phyloP scores from a whole-genome alignment of 2,113 vertebrate species.

The Hippotragus niger region DNA sequence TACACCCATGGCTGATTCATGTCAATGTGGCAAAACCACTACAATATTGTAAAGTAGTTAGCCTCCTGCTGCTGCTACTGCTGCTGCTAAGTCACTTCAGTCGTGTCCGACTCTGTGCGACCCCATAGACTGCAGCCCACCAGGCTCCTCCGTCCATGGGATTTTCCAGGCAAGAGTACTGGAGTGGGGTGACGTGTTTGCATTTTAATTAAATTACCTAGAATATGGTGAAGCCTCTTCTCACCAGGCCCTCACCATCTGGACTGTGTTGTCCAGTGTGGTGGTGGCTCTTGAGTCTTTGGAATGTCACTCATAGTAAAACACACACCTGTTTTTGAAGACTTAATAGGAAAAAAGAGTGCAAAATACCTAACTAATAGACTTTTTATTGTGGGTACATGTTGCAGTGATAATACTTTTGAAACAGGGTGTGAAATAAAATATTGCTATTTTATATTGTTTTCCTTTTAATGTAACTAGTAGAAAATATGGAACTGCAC shows the following conservation, averaged over 20 bases:
- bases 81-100: too few relatives aligned
- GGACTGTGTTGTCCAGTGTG: not conserved
- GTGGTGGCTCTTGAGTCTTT: not conserved
- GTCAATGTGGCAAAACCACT: not conserved
- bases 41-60: not conserved
- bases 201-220: not conserved
- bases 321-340: not conserved
- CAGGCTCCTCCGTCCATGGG: too few relatives aligned
- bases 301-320: not conserved
- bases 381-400: not conserved
- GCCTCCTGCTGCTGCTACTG: too few relatives aligned
- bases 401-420: not conserved
- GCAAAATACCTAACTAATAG: not conserved
- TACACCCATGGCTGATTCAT: not conserved
- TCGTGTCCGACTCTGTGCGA: too few relatives aligned
- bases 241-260: not conserved
- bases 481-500: not conserved
- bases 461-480: not conserved
- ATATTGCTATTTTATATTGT: not conserved
- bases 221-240: not conserved
- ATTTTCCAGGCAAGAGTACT: too few relatives aligned
- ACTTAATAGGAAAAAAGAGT: not conserved
- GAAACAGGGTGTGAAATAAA: not conserved
- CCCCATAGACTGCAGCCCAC: too few relatives aligned
- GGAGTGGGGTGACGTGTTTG: not conserved